These are phyloP conservation scores for Sesia apiformis DNA, from an alignment of 2,888 invertebrate genomes.

Conservation along the genomic window DNA sequence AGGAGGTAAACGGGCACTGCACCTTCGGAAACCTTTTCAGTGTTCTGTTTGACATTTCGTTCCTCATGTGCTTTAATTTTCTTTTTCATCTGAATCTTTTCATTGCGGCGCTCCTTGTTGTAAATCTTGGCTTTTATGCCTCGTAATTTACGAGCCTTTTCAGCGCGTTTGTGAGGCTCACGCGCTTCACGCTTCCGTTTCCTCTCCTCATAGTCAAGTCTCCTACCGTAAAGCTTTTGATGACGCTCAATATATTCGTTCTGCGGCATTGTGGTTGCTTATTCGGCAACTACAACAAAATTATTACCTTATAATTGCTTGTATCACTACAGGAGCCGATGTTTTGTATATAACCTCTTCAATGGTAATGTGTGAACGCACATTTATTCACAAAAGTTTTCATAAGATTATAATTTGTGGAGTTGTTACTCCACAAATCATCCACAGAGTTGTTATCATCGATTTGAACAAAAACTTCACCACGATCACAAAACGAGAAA, in stretches of 20 bases:
- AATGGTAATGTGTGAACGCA: not conserved
- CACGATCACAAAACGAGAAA: no score
- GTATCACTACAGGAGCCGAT: conserved; percentile 1
- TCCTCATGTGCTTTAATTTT: conserved; percentile 98
- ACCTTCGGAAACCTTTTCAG: conserved; percentile 89
- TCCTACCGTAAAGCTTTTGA: conserved; percentile 95
- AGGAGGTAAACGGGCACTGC: conserved; percentile 97
- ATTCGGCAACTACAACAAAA: conserved; percentile 73
- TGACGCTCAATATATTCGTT: conserved; percentile 99
- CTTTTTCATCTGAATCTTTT: conserved; percentile 99
- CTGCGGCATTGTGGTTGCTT: conserved; percentile 90
- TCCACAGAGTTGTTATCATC: no score
- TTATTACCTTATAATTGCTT: conserved; percentile 35
- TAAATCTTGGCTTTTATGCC: conserved; percentile 98
- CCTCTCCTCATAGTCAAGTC: conserved; percentile 97
- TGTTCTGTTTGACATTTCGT: conserved; percentile 89
- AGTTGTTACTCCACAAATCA: no score
- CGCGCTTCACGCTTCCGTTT: conserved; percentile 97
- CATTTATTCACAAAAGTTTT: no score
- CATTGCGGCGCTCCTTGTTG: conserved; percentile 96
- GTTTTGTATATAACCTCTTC: not conserved
- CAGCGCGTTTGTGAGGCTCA: conserved; percentile 91
- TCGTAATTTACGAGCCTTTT: conserved; percentile 92
- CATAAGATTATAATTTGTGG: no score
- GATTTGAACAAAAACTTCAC: no score